Conservation (phyloP, 2,888 invertebrate species). For the Melikaiella ostensackeni region DNA sequence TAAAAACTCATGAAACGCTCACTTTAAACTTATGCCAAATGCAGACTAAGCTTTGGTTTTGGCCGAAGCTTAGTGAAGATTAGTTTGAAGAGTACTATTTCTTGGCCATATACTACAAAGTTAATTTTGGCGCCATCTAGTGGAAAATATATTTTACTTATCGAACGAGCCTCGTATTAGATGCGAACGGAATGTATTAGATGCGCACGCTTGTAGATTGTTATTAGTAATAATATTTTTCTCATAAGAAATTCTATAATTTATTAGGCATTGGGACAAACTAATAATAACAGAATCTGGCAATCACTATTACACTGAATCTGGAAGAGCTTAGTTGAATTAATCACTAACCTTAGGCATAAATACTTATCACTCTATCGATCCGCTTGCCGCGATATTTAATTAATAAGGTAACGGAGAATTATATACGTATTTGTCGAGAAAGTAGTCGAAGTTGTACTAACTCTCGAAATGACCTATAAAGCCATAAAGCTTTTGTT, state of each 20-base stretch:
- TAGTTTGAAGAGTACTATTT: too few species aligned
- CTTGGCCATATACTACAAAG: too few species aligned
- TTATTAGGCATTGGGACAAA: not conserved
- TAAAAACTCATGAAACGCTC: too few species aligned
- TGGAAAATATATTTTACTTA: too few species aligned
- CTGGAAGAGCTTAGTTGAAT: not conserved
- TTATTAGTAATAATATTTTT: not conserved
- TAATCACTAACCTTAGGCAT: not conserved
- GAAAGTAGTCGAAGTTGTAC: constrained; percentile 13
- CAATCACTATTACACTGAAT: not conserved
- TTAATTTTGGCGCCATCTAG: too few species aligned
- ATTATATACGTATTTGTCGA: constrained; percentile 29
- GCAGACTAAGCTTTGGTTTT: too few species aligned
- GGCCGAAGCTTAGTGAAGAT: too few species aligned
- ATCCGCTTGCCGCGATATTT: not conserved
- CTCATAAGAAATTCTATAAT: not conserved
- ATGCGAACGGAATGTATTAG: too few species aligned
- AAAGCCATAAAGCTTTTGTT: constrained; percentile 34
- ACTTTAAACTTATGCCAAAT: too few species aligned
- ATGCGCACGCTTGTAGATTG: too few species aligned
- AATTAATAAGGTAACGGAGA: constrained; percentile 26
- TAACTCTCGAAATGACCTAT: constrained; percentile 34
- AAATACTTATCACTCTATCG: constrained; percentile 29
- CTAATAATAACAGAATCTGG: not conserved
- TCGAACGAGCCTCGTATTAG: too few species aligned